These are phyloP conservation scores for Gisinianus flammeolus DNA, from an alignment of 2,888 invertebrate species.

Conservation along the genomic window DNA sequence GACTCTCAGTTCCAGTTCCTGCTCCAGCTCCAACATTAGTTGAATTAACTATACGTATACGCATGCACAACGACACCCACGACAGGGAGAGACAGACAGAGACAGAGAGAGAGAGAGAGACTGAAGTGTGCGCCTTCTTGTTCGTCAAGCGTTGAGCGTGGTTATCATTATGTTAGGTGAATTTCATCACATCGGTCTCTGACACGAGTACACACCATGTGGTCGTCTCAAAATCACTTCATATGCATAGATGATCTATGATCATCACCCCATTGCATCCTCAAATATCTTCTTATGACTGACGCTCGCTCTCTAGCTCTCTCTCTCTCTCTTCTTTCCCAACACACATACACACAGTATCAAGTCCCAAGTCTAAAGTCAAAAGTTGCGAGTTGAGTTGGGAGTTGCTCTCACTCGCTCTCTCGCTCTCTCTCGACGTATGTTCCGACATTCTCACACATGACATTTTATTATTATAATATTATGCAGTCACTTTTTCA, in stretches of 20 bases:
- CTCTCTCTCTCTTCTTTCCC: not conserved
- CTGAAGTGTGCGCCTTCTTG: not conserved
- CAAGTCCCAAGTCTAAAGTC: not conserved
- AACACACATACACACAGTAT: not conserved
- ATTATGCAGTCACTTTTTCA: too few species aligned
- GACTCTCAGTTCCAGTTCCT: not conserved
- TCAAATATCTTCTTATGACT: constrained; percentile 13
- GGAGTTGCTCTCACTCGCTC: not conserved
- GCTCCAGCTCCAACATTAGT: not conserved
- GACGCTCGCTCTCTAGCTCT: not conserved
- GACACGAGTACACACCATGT: constrained; percentile 44
- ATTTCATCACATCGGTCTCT: constrained; percentile 45
- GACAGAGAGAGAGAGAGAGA: not conserved
- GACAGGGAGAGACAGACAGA: not conserved
- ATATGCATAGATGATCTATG: constrained; percentile 40
- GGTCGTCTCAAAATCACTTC: constrained; percentile 39
- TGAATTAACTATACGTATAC: not conserved
- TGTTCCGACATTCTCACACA: too few species aligned
- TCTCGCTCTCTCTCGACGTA: too few species aligned
- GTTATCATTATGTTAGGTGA: constrained; percentile 41
- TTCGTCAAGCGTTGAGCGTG: not conserved
- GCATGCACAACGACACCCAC: not conserved
- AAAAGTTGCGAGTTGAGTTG: not conserved
- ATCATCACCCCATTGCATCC: constrained; percentile 23
- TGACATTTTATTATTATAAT: too few species aligned